A percentile compares a stretch with the other conserved stretches of the same genome.
Conservation (phyloP, 1,140 invertebrate species). For the Philotrypesis tridentata region DNA sequence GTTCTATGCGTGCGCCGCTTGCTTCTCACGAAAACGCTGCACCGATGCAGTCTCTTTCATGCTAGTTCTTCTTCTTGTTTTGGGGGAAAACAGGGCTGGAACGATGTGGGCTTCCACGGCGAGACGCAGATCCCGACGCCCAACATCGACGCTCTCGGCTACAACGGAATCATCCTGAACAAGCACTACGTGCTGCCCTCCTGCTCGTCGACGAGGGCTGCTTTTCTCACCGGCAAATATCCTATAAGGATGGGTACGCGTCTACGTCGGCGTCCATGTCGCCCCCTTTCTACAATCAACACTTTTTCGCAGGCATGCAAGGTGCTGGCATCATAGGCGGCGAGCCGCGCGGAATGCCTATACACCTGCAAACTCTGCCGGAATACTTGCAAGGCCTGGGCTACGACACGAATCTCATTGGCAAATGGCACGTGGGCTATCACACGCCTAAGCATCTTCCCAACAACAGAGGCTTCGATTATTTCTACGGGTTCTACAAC, state of each 20-base stretch:
- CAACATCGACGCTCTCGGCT: conserved; percentile 80
- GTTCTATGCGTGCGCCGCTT: no score
- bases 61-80: conserved; percentile 39
- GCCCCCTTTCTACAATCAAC: not conserved
- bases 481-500: conserved; percentile 79
- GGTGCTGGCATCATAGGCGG: conserved; percentile 74
- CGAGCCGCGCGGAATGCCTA: conserved; percentile 75
- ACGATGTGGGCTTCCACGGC: conserved; percentile 84
- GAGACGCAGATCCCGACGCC: conserved; percentile 81
- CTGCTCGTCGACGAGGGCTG: conserved; percentile 79
- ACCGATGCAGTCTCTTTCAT: no score
- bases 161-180: conserved; percentile 80
- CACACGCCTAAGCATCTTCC: conserved; percentile 78
- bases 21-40: no score
- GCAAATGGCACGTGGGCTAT: conserved; percentile 83
- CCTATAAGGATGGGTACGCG: conserved; percentile 79
- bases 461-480: conserved; percentile 79
- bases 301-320: conserved; percentile 74
- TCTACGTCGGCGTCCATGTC: not conserved
- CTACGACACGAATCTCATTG: conserved; percentile 80
- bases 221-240: conserved; percentile 81
- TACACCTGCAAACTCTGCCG: conserved; percentile 75
- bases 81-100: conserved; percentile 80
- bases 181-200: conserved; percentile 79
- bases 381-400: conserved; percentile 73